Evolutionary conservation across 1,140 invertebrate genomes (phyloP).

Genomic region (Tetraneura akinire): DNA sequence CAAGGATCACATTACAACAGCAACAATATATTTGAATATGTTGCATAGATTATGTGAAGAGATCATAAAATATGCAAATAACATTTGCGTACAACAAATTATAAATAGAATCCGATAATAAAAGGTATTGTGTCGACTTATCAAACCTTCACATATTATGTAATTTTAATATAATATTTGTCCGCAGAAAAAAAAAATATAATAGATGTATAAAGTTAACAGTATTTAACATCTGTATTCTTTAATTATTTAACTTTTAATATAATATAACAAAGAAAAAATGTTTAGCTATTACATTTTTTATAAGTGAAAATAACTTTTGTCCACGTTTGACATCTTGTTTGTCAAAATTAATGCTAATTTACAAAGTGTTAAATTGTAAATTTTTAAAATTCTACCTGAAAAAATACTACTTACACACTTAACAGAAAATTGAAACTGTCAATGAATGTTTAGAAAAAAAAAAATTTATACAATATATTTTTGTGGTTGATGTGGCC

Average conservation of each 20-base stretch:
- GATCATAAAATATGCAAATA: conserved; percentile 51
- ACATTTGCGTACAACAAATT: conserved; percentile 36
- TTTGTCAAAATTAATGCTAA: conserved; percentile 41
- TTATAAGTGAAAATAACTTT: conserved; percentile 24
- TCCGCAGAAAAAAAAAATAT: conserved; percentile 33
- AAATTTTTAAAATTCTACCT: conserved; percentile 34
- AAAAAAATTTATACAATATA: conserved; percentile 26
- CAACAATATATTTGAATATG: conserved; percentile 34
- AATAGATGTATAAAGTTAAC: conserved; percentile 32
- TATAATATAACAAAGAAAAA: conserved; percentile 35
- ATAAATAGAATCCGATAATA: conserved; percentile 30
- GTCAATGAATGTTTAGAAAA: conserved; percentile 26
- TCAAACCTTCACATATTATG: conserved; percentile 42
- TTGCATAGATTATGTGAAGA: conserved; percentile 49
- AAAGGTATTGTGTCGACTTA: neutral
- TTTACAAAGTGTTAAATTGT: conserved; percentile 23
- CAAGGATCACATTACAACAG: conserved; percentile 40
- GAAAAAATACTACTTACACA: conserved; percentile 48
- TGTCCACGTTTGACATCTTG: neutral
- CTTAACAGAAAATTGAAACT: conserved; percentile 43
- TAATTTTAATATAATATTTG: conserved; percentile 39
- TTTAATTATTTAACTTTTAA: conserved; percentile 20
- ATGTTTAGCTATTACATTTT: neutral
- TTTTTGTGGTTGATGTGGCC: conserved; percentile 43
- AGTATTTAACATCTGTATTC: conserved; percentile 9